Percentiles rank a stretch among this genome's conserved stretches.
These are phyloP conservation scores for Muscicapa comitata DNA, from an alignment of 2,797 vertebrate species.

Conservation along the genomic window DNA sequence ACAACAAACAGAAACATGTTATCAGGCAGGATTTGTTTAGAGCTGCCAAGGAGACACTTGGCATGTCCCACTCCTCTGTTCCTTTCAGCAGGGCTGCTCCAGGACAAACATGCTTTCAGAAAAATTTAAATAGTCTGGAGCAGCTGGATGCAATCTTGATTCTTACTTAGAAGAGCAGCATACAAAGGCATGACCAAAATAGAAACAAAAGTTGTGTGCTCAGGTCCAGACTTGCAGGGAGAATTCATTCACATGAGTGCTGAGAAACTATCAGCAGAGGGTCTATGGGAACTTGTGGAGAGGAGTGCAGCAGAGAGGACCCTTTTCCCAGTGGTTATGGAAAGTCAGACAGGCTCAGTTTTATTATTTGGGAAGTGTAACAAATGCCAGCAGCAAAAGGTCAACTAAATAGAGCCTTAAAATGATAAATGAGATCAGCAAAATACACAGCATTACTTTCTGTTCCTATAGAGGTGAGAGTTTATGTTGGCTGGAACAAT, in stretches of 20 bases:
- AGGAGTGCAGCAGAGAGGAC: neutral
- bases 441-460: neutral
- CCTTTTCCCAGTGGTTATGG: neutral
- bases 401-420: neutral
- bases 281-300: neutral
- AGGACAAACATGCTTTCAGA: slow-evolving; percentile 13
- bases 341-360: neutral
- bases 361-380: neutral
- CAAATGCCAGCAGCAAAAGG: neutral
- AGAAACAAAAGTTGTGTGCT: neutral
- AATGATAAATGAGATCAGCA: neutral
- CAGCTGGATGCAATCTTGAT: slow-evolving; percentile 44
- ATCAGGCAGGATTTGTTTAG: slow-evolving; percentile 30
- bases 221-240: neutral
- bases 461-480: neutral
- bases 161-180: neutral
- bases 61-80: neutral
- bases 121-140: slow-evolving; percentile 30
- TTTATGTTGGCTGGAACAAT: neutral
- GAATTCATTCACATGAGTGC: neutral
- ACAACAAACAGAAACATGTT: slow-evolving; percentile 22
- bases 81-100: neutral
- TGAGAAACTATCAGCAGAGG: neutral
- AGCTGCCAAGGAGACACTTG: slow-evolving; percentile 24
- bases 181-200: neutral